Evolutionary conservation across 2,113 vertebrate species (phyloP).

Genomic region (Egretta garzetta): DNA sequence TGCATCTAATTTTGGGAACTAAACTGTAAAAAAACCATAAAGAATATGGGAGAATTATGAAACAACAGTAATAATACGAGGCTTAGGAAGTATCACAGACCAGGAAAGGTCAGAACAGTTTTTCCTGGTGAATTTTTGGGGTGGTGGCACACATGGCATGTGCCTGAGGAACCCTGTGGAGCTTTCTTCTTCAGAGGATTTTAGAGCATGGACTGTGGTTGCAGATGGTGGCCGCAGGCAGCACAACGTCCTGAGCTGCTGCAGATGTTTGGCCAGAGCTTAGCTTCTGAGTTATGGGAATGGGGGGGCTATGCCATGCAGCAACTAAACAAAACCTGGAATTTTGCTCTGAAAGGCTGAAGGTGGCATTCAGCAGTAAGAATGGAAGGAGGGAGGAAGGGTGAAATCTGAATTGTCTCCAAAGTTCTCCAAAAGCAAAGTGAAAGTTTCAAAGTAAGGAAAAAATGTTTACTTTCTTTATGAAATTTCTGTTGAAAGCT

Average conservation of each 20-base stretch:
- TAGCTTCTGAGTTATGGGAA: background rate
- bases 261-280: fast-evolving
- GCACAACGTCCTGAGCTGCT: fast-evolving
- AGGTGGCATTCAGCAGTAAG: fast-evolving
- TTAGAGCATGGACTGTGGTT: fast-evolving
- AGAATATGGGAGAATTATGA: background rate
- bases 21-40: background rate
- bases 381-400: background rate
- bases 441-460: background rate
- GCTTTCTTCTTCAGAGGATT: background rate
- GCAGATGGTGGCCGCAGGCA: background rate
- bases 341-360: background rate
- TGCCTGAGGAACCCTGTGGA: background rate
- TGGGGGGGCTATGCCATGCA: fast-evolving
- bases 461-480: background rate
- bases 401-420: background rate
- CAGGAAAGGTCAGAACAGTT: background rate
- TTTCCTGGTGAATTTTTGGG: background rate
- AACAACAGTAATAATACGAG: background rate
- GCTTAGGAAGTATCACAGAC: background rate
- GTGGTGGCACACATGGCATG: fast-evolving
- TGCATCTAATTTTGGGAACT: background rate
- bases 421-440: background rate
- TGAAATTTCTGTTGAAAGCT: background rate
- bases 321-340: background rate